phyloP scores from a whole-genome alignment of 2,888 invertebrate genomes.

The Drosophila anomalata region DNA sequence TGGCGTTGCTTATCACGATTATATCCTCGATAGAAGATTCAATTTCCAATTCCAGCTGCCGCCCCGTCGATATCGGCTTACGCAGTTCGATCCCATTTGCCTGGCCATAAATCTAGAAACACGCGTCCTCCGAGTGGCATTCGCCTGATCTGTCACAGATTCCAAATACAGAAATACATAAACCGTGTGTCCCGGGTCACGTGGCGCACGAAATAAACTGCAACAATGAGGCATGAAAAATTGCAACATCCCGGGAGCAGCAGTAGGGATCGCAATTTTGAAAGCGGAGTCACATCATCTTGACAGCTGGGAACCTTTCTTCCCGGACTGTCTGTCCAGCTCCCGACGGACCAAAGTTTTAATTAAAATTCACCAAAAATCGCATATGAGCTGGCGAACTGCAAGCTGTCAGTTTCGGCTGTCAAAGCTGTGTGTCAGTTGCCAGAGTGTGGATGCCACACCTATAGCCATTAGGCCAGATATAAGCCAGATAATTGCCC shows the following conservation, averaged over 20 bases:
- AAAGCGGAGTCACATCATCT: constrained; percentile 7
- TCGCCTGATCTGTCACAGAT: constrained; percentile 20
- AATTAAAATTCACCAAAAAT: constrained; percentile 38
- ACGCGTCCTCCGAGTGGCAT: constrained; percentile 24
- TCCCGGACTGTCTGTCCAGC: constrained; percentile 6
- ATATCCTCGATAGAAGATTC: constrained; percentile 14
- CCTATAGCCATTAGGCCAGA: constrained; percentile 29
- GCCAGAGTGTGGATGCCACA: constrained; percentile 12
- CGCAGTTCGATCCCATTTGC: constrained; percentile 24
- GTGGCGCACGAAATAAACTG: constrained; percentile 42
- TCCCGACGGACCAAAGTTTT: constrained; percentile 15
- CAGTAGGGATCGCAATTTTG: constrained; percentile 15
- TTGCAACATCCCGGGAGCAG: constrained; percentile 44
- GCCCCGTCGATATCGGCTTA: constrained; percentile 21
- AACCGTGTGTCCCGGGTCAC: constrained; percentile 22
- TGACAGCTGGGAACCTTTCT: constrained; percentile 23
- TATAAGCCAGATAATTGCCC: constrained; percentile 57
- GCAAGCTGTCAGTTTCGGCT: constrained; percentile 20
- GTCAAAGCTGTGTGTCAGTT: constrained; percentile 46
- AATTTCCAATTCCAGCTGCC: constrained; percentile 19
- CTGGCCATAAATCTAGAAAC: constrained; percentile 33
- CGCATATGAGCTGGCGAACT: constrained; percentile 23
- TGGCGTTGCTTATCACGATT: constrained; percentile 10
- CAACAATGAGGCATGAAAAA: constrained; percentile 54
- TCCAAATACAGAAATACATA: constrained; percentile 13